Evolutionary conservation across 2,797 vertebrate species (phyloP).

Genomic region (Chelmon rostratus): DNA sequence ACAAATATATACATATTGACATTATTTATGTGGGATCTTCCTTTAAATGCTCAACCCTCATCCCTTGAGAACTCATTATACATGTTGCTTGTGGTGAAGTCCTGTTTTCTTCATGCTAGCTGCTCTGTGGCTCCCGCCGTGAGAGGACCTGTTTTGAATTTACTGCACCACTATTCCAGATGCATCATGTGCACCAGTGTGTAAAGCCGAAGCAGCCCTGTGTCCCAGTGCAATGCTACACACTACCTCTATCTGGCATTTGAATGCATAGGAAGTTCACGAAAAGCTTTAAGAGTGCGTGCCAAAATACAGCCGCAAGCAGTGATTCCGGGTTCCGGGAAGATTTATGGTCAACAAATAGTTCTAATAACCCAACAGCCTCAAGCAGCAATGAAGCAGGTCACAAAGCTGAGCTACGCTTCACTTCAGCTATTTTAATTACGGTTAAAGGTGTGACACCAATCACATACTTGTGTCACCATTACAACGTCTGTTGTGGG

Average conservation of each 20-base stretch:
- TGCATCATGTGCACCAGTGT: background rate
- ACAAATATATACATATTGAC: too few relatives aligned
- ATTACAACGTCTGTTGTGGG: background rate
- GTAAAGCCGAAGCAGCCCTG: background rate
- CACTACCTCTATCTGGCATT: background rate
- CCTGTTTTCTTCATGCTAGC: background rate
- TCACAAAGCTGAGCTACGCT: background rate
- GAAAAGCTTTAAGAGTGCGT: background rate
- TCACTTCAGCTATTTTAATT: background rate
- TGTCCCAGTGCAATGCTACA: background rate
- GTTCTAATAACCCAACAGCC: background rate
- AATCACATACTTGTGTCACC: too few relatives aligned
- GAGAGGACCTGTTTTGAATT: constrained; percentile 10
- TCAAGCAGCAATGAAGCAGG: background rate
- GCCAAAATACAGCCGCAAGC: too few relatives aligned
- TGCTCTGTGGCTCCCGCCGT: constrained; percentile 13
- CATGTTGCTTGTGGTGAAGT: background rate
- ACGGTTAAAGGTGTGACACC: background rate
- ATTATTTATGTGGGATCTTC: background rate
- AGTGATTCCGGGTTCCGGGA: background rate
- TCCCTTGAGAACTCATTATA: background rate
- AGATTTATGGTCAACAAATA: background rate
- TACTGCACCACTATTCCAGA: constrained; percentile 13
- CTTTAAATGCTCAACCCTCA: background rate
- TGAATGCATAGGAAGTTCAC: background rate